Percentiles rank a stretch among this genome's conserved stretches.
phyloP scores from a whole-genome alignment of 2,888 invertebrate genomes.

The Arctia plantaginis region DNA sequence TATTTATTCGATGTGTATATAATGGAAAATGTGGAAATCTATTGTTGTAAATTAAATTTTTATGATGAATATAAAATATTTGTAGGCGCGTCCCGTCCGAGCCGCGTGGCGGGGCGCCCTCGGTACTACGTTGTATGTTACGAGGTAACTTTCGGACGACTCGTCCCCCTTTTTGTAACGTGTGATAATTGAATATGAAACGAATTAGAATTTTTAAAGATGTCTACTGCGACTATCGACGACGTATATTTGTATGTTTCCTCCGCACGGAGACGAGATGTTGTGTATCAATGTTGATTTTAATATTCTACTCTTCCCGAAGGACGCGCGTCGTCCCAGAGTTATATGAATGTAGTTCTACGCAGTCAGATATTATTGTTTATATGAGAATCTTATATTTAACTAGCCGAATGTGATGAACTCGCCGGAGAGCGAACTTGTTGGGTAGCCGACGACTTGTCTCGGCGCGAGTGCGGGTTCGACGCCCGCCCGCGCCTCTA shows the following conservation, averaged over 20 bases:
- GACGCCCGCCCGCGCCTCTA: slow-evolving; percentile 16
- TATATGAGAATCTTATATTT: slow-evolving; percentile 46
- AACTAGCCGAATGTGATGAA: slow-evolving; percentile 43
- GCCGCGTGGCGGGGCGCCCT: neutral
- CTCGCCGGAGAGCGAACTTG: slow-evolving; percentile 31
- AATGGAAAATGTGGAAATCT: slow-evolving; percentile 51
- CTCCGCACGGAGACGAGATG: slow-evolving; percentile 35
- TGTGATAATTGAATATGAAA: slow-evolving; percentile 55
- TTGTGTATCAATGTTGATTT: slow-evolving; percentile 46
- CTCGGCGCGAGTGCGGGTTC: slow-evolving; percentile 23
- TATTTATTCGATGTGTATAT: slow-evolving; percentile 58
- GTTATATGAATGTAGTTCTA: slow-evolving; percentile 17
- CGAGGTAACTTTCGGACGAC: slow-evolving; percentile 31
- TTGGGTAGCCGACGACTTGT: slow-evolving; percentile 50
- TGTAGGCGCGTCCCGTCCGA: slow-evolving; percentile 40
- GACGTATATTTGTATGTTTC: slow-evolving; percentile 45
- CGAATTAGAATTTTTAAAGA: slow-evolving; percentile 49
- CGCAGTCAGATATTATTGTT: slow-evolving; percentile 45
- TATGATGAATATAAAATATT: slow-evolving; percentile 50
- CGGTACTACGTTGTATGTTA: slow-evolving; percentile 9
- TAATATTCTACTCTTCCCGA: slow-evolving; percentile 41
- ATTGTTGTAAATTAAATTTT: slow-evolving; percentile 50
- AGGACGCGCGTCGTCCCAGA: slow-evolving; percentile 16
- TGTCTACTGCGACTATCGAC: slow-evolving; percentile 39
- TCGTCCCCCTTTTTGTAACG: slow-evolving; percentile 47